Base-by-base conservation (phyloP, 2,113 vertebrate genomes). In the Marmota monax region DNA sequence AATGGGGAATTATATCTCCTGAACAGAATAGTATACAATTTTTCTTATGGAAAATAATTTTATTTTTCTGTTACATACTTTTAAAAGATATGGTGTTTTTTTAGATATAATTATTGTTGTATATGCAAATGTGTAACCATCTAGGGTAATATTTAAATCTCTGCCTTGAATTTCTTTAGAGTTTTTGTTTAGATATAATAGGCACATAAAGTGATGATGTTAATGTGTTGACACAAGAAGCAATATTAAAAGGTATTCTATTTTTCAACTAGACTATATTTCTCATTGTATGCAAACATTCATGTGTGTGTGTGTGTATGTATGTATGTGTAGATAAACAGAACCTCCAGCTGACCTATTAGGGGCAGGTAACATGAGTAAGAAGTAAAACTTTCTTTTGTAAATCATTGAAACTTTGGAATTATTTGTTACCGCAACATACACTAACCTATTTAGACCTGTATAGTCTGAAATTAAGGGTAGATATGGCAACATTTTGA, bases 1-100 rank as follows among this genome's bases (percentile, higher is more conserved):
- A 78, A 92, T 70, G 58, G 84, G 32, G 51, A 90, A 65, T 25
- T 84, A 6, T 2, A n/a, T 92, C 12, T 76, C 17, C 45, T 45
- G 34, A 92, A 76, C 27, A 83, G 32, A 22, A 95, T 29, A 76
- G 23, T 27, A 74, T 51, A 14, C 45, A 77, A 7, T 90, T 96
- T 84, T 77, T 65, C 72, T 80, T 77, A 73, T 18, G 82, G 45
- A 82, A 85, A 97, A 82, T 69, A 69, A 48, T 88, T 90, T 94
- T 78, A 80, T 85, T 88, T 94, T 82, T 73, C 7, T 94, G 32
- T 84, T 84, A 65, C 32, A 45, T 58, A 67, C 27, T 89, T 53
- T 84, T 18, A 86, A 89, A 74, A 88, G 53, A 32, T 3, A 65
- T 48, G 2, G 4, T 53, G 22, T 89, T 11, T 89, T 13, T 34